Base-by-base conservation (phyloP, 2,113 vertebrate species). In the Microcebus griseorufus region DNA sequence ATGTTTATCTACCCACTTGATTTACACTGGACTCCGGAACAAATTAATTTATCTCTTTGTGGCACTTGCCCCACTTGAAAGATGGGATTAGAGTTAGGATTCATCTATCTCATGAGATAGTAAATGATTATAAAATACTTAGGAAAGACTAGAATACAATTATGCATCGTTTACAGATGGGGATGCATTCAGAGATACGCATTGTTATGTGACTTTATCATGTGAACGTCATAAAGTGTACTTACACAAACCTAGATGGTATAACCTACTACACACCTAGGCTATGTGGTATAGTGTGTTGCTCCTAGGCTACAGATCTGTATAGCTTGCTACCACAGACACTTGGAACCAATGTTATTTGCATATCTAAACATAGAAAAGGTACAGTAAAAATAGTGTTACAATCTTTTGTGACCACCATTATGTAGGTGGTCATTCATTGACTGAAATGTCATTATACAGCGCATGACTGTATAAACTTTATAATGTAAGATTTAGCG, bases 71-170 rank as follows among this genome's bases (percentile, higher is more conserved):
- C 23, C 16, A 45, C n/a, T 88, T 93, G 55, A 94, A 97, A 96
- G 48, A n/a, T 81, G 29, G 45, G n/a, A 89, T 32, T 96, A 42
- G 20, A 88, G 29, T 86, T 87, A 23, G 16, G 92, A 86, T 89
- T 67, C 84, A 48, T 53, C 76, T 87, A 48, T 53, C 76, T 93
- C 60, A 62, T 39, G 29, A 94, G 34, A 67, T 86, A 84, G 23
- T 92, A 76, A 90, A 88, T 94, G 67, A 91, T 53, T 95, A 88
- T n/a, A 95, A 96, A 95, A 92, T 95, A 60, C 45, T 83, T 42
- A 67, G 45, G 32, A 93, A 90, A 95, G 9, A 93, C 45, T 34
- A 90, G 32, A 93, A 42, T 84, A 48, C 45, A 45, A 48, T 48
- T 8, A 45, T 75, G 42, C 45, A 42, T 75, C 13, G 1, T 75